phyloP scores from a whole-genome alignment of 2,113 vertebrate species.

The Aramus guarauna region DNA sequence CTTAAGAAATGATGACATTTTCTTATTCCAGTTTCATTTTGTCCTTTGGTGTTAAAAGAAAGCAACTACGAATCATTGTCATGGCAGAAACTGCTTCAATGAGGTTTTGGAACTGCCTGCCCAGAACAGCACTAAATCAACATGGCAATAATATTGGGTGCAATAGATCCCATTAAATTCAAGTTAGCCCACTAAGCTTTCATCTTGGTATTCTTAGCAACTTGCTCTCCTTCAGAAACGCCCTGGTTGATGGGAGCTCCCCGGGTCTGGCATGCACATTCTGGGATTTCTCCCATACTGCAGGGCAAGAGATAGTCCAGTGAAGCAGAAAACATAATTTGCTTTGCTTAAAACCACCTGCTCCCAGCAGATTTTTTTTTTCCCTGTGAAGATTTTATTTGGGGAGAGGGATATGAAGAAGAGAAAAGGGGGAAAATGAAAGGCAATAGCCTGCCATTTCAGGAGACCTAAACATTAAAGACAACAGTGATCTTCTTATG shows the following conservation, averaged over 20 bases:
- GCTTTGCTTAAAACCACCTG: constrained; percentile 37
- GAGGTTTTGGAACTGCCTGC: background rate
- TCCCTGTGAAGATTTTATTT: background rate
- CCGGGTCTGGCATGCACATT: background rate
- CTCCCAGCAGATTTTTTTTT: background rate
- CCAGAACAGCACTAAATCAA: background rate
- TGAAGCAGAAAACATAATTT: constrained; percentile 41
- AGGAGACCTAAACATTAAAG: background rate
- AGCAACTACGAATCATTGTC: background rate
- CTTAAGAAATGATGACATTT: background rate
- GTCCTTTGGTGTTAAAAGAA: background rate
- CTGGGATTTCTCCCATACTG: constrained; percentile 4
- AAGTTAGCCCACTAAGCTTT: background rate
- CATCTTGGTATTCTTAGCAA: background rate
- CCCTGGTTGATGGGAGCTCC: background rate
- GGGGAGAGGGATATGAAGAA: background rate
- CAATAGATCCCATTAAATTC: background rate
- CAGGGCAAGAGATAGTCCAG: background rate
- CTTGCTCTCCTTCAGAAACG: background rate
- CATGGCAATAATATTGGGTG: background rate
- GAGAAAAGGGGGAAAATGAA: background rate
- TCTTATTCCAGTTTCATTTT: background rate
- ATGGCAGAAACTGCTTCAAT: background rate
- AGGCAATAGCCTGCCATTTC: background rate
- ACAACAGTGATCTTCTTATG: background rate